Conservation (phyloP, 1,140 invertebrate genomes). For the Papilio aristodemus region DNA sequence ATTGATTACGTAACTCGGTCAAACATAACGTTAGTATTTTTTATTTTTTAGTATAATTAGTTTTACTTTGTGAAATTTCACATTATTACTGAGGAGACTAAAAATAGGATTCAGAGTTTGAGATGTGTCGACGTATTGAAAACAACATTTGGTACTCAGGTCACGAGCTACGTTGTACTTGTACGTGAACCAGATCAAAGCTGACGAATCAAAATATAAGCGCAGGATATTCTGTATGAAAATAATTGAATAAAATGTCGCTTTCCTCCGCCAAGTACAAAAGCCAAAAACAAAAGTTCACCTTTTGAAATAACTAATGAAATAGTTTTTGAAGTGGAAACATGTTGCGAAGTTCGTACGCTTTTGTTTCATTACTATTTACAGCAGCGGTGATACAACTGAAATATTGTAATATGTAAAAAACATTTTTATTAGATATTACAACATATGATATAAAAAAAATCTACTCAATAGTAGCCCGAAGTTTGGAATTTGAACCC, state of each 20-base stretch:
- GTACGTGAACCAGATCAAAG: slow-evolving; percentile 28
- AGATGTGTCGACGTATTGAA: slow-evolving; percentile 27
- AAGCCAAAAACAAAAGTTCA: background rate
- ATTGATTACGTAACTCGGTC: too few species aligned
- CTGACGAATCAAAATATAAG: slow-evolving; percentile 23
- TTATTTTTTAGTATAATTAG: too few species aligned
- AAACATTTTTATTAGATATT: too few species aligned
- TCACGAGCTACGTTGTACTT: slow-evolving; percentile 27
- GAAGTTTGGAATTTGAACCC: too few species aligned
- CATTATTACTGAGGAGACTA: too few species aligned
- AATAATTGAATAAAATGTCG: background rate
- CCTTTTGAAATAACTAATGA: slow-evolving; percentile 1
- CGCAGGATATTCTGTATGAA: slow-evolving; percentile 19
- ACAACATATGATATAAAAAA: too few species aligned
- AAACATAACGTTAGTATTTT: too few species aligned
- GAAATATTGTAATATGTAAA: background rate
- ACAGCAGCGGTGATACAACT: background rate
- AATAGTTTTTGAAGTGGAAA: background rate
- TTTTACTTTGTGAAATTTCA: too few species aligned
- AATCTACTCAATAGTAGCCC: too few species aligned
- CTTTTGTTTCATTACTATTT: background rate
- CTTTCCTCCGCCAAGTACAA: background rate
- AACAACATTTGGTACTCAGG: slow-evolving; percentile 1
- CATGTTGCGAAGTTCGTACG: background rate
- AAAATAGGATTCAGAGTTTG: slow-evolving; percentile 9